Conservation (phyloP, 23 tunicate genomes). For the Corella eumyota region DNA sequence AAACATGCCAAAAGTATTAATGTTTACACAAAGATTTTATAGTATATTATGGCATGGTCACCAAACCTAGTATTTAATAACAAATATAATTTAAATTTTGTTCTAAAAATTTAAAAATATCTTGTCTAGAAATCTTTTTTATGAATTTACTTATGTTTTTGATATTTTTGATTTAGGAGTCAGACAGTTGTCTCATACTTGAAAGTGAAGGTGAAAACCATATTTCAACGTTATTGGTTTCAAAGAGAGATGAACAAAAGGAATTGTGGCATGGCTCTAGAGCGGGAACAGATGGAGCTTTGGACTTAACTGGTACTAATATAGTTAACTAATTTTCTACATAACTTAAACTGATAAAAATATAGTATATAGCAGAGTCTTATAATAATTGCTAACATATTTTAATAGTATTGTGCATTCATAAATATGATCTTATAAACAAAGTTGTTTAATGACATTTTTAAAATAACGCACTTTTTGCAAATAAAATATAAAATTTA, state of each 20-base stretch:
- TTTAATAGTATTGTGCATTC: too few species aligned
- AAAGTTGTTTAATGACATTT: neutral
- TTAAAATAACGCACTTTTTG: too few species aligned
- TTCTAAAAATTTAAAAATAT: neutral
- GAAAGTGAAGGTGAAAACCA: constrained; percentile 20
- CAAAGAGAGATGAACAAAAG: constrained; percentile 34
- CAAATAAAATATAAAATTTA: too few species aligned
- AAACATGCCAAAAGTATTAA: too few species aligned
- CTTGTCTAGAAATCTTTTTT: neutral
- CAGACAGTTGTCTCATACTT: constrained; percentile 68
- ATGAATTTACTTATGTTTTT: neutral
- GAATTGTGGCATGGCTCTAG: constrained; percentile 91
- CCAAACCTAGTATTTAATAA: too few species aligned
- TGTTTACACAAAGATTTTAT: too few species aligned
- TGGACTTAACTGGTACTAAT: constrained; percentile 39
- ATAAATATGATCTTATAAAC: too few species aligned
- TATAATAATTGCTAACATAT: too few species aligned
- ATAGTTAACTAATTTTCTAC: neutral
- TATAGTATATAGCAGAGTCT: neutral
- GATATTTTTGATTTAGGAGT: constrained; percentile 33
- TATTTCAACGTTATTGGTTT: constrained; percentile 55
- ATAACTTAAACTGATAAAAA: neutral
- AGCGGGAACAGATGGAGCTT: constrained; percentile 71
- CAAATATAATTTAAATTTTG: neutral
- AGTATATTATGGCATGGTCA: too few species aligned